Base-by-base conservation (phyloP, 2,797 vertebrate species). In the Rhynchonycteris naso region DNA sequence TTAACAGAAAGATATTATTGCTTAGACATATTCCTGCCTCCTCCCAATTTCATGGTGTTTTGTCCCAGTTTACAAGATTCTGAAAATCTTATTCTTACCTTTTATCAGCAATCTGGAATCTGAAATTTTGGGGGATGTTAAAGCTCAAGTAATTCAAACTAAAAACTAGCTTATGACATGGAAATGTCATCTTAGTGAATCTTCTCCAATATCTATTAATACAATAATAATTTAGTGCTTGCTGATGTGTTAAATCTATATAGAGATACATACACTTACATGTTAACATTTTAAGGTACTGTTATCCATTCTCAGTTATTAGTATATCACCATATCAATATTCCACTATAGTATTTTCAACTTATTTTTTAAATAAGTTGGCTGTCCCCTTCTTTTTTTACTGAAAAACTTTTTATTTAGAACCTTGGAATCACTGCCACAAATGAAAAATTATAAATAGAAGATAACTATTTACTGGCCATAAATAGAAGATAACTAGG, bases 151-250 rank as follows among this genome's bases (percentile, higher is more conserved):
- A 87, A 81, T 63, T 94, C 28, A 81, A 92, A 79, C 85, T 54
- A 58, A 86, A 76, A 86, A 38, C 43, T 74, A 74, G 35, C 63
- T 93, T 86, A 59, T 66, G 19, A 69, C 61, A 35, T 74, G 65
- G 82, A 89, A 92, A 86, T 79, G 3, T 90, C 33, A 22, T 72
- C 61, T 56, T 52, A 10, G 18, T 82, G 24, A 74, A 43, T 74
- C 59, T 92, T 95, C 21, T 84, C 86, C 18, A 72, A 38, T 33
- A 87, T 82, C 90, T 81, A 68, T 74, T 74, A 61, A 80, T 76
- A n/a, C 2, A 58, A 10, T 52, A 80, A 81, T 56, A 63, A 81
- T 74, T 28, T 10, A 61, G 22, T 75, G 52, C 43, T 89, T 38
- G 47, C 35, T 54, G 28, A 13, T 94, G 3, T 9, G 24, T 78